Evolutionary conservation across 1,140 invertebrate species (phyloP).

Genomic region (Papilio glaucus): DNA sequence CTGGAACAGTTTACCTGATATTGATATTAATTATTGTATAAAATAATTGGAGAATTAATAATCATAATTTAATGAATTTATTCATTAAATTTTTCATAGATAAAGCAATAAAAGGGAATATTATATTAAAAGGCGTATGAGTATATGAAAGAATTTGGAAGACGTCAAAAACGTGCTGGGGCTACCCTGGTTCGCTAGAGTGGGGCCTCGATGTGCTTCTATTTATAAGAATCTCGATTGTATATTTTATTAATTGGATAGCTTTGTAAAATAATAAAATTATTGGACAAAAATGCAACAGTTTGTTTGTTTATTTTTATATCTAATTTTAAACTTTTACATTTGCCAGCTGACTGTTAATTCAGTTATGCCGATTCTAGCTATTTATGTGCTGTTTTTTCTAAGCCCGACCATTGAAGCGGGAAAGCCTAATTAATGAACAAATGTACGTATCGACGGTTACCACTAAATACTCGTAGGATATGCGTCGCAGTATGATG

Average conservation of each 20-base stretch:
- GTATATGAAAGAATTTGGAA: background rate
- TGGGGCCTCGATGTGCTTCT: background rate
- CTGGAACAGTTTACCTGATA: too few relatives aligned
- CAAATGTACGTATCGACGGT: background rate
- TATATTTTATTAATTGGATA: too few relatives aligned
- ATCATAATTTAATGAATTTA: background rate
- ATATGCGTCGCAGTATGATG: slow-evolving; percentile 8
- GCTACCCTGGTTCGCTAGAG: background rate
- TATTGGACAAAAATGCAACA: too few relatives aligned
- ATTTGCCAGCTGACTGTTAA: background rate
- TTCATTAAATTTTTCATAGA: background rate
- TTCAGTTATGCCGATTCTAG: background rate
- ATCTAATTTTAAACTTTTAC: background rate
- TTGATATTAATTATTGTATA: too few relatives aligned
- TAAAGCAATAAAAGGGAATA: background rate
- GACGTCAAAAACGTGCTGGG: background rate
- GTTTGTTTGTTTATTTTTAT: too few relatives aligned
- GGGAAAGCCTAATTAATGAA: slow-evolving; percentile 1
- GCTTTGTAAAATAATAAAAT: too few relatives aligned
- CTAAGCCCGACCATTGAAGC: slow-evolving; percentile 1
- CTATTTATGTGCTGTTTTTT: slow-evolving; percentile 9
- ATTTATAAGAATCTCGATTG: too few relatives aligned
- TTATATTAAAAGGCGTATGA: background rate
- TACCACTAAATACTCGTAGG: slow-evolving; percentile 10
- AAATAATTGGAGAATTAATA: background rate